Evolutionary conservation across 2,888 invertebrate species (phyloP).

Genomic region (Monoplex corrugatus): DNA sequence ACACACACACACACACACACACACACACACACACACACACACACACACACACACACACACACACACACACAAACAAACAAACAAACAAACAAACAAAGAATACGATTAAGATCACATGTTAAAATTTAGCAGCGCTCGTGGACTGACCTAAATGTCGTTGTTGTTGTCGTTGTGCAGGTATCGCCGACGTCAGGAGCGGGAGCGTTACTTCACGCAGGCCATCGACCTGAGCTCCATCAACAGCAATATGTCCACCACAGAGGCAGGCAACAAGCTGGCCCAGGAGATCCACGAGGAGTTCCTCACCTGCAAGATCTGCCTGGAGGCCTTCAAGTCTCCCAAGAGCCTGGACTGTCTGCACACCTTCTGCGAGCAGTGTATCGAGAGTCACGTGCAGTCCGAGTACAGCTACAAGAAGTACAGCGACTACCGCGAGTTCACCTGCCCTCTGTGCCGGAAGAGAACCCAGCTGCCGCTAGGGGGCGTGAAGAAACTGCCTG

Average conservation of each 20-base stretch:
- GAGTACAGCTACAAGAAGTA: conserved; percentile 82
- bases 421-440: conserved; percentile 82
- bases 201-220: conserved; percentile 75
- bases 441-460: conserved; percentile 82
- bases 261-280: conserved; percentile 77
- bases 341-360: conserved; percentile 82
- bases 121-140: background rate
- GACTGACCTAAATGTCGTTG: background rate
- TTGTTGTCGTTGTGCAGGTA: conserved; percentile 62
- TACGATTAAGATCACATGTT: background rate
- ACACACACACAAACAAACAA: background rate
- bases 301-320: conserved; percentile 82
- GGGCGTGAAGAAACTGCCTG: conserved; percentile 82
- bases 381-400: conserved; percentile 72
- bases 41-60: background rate
- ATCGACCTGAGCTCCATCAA: conserved; percentile 70
- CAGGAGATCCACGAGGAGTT: conserved; percentile 82
- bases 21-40: conserved; percentile 11
- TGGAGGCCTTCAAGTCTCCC: conserved; percentile 79
- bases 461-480: conserved; percentile 81
- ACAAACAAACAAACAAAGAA: background rate
- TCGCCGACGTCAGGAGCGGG: conserved; percentile 73
- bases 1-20: conserved; percentile 13
- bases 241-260: conserved; percentile 61
- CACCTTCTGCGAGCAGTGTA: conserved; percentile 81